Conservation (phyloP, 2,888 invertebrate genomes). For the Hydraecia micacea region DNA sequence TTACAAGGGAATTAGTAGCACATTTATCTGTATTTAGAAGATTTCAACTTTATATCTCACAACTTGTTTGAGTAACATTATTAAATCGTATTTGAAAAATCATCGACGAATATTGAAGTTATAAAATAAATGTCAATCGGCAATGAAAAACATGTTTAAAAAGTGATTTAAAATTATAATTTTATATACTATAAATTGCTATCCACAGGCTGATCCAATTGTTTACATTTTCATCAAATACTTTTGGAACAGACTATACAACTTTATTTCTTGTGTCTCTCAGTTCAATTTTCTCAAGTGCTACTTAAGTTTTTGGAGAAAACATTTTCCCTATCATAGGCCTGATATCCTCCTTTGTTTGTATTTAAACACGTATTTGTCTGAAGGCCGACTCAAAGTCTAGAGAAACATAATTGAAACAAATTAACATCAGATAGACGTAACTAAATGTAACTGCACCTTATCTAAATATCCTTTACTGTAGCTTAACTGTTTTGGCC, state of each 20-base stretch:
- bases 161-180: not conserved
- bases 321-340: conserved; percentile 6
- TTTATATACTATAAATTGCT: not conserved
- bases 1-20: not conserved
- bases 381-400: conserved; percentile 32
- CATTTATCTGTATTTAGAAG: not conserved
- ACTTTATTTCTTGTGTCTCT: not conserved
- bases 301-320: conserved; percentile 14
- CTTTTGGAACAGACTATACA: not conserved
- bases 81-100: not conserved
- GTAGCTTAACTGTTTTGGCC: conserved; percentile 31
- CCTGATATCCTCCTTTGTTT: conserved; percentile 32
- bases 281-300: conserved; percentile 2
- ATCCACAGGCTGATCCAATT: not conserved
- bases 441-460: conserved; percentile 42
- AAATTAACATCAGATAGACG: conserved; percentile 49
- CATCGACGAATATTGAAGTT: not conserved
- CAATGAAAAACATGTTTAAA: not conserved
- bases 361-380: conserved; percentile 5
- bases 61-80: not conserved
- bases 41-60: not conserved
- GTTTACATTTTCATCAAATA: not conserved
- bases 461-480: conserved; percentile 40
- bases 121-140: not conserved
- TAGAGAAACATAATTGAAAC: conserved; percentile 50